phyloP scores from a whole-genome alignment of 1,140 invertebrate genomes.

The Drosophila aff. region DNA sequence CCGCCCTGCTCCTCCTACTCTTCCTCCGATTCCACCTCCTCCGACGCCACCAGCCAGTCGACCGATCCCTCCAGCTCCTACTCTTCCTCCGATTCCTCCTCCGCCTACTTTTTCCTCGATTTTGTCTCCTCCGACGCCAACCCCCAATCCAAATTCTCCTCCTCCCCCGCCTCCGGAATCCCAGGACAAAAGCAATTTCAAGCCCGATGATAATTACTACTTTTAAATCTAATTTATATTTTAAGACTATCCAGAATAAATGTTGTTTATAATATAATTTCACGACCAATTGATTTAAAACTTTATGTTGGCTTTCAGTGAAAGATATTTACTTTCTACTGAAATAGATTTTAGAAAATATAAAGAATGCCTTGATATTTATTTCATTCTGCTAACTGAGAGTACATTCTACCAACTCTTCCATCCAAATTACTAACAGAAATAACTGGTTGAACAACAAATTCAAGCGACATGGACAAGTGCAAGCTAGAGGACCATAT shows the following conservation, averaged over 20 bases:
- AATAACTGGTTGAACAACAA: not conserved
- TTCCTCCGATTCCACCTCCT: not conserved
- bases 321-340: not conserved
- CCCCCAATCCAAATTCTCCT: slow-evolving; percentile 9
- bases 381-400: not conserved
- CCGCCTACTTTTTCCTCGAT: slow-evolving; percentile 1
- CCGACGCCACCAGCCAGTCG: not conserved
- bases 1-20: not conserved
- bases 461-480: not conserved
- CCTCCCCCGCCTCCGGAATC: not conserved
- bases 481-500: not conserved
- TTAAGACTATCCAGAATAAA: not conserved
- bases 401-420: not conserved
- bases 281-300: not conserved
- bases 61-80: not conserved
- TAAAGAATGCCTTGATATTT: not conserved
- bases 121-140: not conserved
- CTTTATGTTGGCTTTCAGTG: not conserved
- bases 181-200: not conserved
- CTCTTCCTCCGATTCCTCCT: not conserved
- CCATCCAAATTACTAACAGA: not conserved
- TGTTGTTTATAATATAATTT: not conserved
- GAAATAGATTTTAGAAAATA: not conserved
- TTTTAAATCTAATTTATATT: not conserved
- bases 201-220: not conserved